phyloP scores from a whole-genome alignment of 2,888 invertebrate genomes.

The Orgyia antiqua region DNA sequence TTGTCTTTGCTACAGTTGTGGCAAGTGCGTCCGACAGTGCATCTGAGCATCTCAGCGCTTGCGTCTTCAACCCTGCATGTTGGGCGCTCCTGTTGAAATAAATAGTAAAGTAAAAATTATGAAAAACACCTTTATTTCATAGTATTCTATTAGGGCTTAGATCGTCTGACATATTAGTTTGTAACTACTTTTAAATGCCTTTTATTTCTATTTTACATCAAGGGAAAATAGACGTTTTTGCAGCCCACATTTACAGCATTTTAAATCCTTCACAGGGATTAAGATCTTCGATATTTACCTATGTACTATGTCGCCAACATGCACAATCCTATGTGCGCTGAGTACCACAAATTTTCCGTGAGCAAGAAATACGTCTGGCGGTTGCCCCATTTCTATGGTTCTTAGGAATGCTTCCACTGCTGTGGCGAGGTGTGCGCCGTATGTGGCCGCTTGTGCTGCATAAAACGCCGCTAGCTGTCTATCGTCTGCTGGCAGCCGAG shows the following conservation, averaged over 20 bases:
- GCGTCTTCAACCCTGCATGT: conserved; percentile 84
- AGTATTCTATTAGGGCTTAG: too few species aligned
- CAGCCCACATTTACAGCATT: too few species aligned
- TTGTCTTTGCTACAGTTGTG: conserved; percentile 91
- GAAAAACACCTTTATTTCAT: too few species aligned
- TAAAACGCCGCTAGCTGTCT: conserved; percentile 91
- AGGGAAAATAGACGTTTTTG: too few species aligned
- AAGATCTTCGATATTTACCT: conserved; percentile 48
- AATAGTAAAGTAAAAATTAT: too few species aligned
- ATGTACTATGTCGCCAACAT: conserved; percentile 95
- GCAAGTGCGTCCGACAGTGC: conserved; percentile 89
- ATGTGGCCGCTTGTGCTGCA: conserved; percentile 90
- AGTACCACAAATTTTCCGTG: conserved; percentile 96
- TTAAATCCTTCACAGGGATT: too few species aligned
- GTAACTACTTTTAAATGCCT: too few species aligned
- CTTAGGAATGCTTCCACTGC: conserved; percentile 95
- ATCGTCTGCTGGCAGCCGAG: conserved; percentile 85
- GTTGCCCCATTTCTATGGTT: conserved; percentile 94
- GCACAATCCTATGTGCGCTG: conserved; percentile 94
- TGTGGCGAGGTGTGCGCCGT: conserved; percentile 89
- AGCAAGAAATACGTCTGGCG: conserved; percentile 94
- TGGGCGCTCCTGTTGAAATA: conserved; percentile 81
- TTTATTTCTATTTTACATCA: too few species aligned
- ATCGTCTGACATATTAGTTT: too few species aligned
- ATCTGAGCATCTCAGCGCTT: conserved; percentile 87